phyloP scores from a whole-genome alignment of 2,888 invertebrate genomes.

The Smittia aterrima region DNA sequence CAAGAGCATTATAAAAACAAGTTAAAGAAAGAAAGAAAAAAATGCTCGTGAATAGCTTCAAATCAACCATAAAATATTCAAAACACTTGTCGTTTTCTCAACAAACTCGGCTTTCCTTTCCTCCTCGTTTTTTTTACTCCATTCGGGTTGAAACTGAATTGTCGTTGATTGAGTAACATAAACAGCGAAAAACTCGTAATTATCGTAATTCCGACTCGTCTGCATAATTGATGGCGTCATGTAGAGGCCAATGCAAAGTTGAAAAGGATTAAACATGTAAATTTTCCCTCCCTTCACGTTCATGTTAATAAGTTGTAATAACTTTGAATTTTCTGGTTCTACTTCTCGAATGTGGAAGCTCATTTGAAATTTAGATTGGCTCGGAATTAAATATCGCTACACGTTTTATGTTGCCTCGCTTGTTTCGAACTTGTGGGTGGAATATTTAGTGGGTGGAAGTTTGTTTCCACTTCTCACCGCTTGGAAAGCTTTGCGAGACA shows the following conservation, averaged over 20 bases:
- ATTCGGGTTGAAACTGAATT: not conserved
- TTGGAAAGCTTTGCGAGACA: not conserved
- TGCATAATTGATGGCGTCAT: not conserved
- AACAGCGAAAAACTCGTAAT: constrained; percentile 11
- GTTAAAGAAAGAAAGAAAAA: not conserved
- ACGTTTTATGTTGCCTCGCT: constrained; percentile 27
- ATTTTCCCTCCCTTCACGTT: constrained; percentile 6
- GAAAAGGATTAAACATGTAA: constrained; percentile 39
- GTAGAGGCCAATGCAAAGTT: constrained; percentile 17
- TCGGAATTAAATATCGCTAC: constrained; percentile 2
- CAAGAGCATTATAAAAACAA: too few species aligned
- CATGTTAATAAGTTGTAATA: constrained; percentile 42
- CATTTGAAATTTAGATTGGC: constrained; percentile 41
- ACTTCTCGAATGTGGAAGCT: constrained; percentile 6
- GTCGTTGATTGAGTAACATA: not conserved
- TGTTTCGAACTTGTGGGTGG: constrained; percentile 4
- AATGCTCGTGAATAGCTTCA: constrained; percentile 14
- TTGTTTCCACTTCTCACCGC: not conserved
- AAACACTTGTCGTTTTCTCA: constrained; percentile 38
- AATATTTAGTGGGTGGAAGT: constrained; percentile 2
- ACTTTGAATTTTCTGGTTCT: constrained; percentile 41
- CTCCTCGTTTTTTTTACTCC: not conserved
- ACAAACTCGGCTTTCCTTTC: constrained; percentile 1
- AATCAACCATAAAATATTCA: constrained; percentile 41
- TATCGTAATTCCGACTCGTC: constrained; percentile 9